Evolutionary conservation across 1,140 invertebrate species (phyloP).

Genomic region (Drosophila dunni): DNA sequence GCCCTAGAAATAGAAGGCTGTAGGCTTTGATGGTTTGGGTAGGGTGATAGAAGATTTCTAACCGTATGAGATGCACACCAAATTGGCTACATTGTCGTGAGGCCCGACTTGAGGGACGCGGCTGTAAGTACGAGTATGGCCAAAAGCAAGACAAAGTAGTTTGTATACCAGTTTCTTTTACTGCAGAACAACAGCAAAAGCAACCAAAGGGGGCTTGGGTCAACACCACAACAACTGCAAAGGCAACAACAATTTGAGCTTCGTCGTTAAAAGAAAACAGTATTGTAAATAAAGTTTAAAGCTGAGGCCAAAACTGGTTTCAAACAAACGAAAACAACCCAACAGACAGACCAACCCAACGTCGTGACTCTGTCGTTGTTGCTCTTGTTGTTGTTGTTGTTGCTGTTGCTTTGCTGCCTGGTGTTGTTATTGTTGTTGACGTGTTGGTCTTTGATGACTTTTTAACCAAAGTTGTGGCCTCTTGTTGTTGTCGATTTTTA

Average conservation of each 20-base stretch:
- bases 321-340: slow-evolving; percentile 41
- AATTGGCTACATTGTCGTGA: slow-evolving; percentile 79
- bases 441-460: slow-evolving; percentile 78
- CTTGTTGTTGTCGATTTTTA: slow-evolving; percentile 49
- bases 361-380: slow-evolving; percentile 63
- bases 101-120: slow-evolving; percentile 26
- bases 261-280: slow-evolving; percentile 80
- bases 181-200: slow-evolving; percentile 61
- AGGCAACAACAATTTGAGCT: slow-evolving; percentile 38
- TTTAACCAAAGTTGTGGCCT: slow-evolving; percentile 71
- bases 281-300: slow-evolving; percentile 82
- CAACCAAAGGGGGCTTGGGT: slow-evolving; percentile 77
- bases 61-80: slow-evolving; percentile 61
- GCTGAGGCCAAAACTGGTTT: slow-evolving; percentile 76
- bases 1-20: not conserved
- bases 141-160: slow-evolving; percentile 31
- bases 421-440: slow-evolving; percentile 58
- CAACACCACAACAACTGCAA: slow-evolving; percentile 65
- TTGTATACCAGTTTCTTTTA: slow-evolving; percentile 79
- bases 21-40: not conserved
- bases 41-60: not conserved
- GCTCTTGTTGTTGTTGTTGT: slow-evolving; percentile 42
- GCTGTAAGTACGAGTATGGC: slow-evolving; percentile 28
- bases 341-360: slow-evolving; percentile 55
- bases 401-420: slow-evolving; percentile 40